A percentile compares a stretch with the other conserved stretches of the same genome.
Evolutionary conservation across 2,888 invertebrate genomes (phyloP).

Genomic region (Blastobasis adustella): DNA sequence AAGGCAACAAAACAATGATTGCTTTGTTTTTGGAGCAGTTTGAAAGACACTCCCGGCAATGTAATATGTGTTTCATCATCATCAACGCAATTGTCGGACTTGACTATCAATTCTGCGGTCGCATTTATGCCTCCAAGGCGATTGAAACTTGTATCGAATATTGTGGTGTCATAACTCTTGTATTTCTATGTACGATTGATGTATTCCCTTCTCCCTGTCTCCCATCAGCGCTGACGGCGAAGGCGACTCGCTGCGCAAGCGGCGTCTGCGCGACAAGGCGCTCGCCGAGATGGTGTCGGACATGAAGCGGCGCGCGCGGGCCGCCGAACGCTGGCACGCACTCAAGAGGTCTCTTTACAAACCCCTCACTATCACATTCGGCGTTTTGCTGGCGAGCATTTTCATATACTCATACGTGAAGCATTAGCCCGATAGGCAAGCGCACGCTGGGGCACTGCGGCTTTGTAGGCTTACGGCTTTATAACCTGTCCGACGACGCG

Average conservation of each 20-base stretch:
- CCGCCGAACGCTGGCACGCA: slow-evolving; percentile 81
- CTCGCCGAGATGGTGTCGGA: slow-evolving; percentile 45
- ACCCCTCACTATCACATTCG: slow-evolving; percentile 82
- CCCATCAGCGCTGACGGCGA: slow-evolving; percentile 38
- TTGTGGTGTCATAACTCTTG: no score
- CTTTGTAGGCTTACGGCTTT: not conserved
- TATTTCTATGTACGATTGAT: no score
- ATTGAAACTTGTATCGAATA: no score
- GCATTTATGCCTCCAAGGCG: no score
- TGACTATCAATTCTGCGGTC: no score
- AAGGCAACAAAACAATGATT: no score
- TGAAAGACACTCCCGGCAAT: no score
- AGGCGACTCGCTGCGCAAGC: slow-evolving; percentile 32
- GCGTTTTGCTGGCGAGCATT: slow-evolving; percentile 79
- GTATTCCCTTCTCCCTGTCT: no score
- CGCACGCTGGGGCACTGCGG: no score
- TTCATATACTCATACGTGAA: slow-evolving; percentile 76
- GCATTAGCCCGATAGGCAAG: slow-evolving; percentile 31
- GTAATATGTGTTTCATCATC: no score
- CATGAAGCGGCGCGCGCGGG: slow-evolving; percentile 80
- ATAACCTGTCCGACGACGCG: not conserved
- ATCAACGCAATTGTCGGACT: no score
- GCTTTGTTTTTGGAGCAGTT: no score
- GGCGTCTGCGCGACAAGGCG: slow-evolving; percentile 41
- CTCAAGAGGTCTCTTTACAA: slow-evolving; percentile 87